Evolutionary conservation across 2,888 invertebrate species (phyloP).

Genomic region (Prosopocoilus inquinatus): DNA sequence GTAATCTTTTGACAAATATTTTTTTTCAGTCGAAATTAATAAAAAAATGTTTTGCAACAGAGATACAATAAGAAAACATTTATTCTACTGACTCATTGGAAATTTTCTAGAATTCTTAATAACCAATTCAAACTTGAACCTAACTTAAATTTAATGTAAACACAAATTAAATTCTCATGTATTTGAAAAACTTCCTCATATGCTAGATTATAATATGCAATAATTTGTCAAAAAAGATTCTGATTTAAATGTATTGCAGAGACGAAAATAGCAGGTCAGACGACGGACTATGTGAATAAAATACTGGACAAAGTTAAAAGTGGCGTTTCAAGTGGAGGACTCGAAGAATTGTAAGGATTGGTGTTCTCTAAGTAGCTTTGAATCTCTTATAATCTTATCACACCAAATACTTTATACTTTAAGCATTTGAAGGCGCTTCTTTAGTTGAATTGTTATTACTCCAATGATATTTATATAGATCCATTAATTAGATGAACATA

Average conservation of each 20-base stretch:
- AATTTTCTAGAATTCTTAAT: no score
- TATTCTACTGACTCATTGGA: no score
- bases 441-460: constrained; percentile 12
- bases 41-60: no score
- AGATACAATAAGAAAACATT: no score
- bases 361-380: not conserved
- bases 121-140: no score
- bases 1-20: no score
- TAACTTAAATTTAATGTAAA: no score
- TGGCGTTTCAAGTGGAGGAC: constrained; percentile 75
- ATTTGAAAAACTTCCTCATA: no score
- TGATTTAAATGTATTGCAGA: constrained; percentile 56
- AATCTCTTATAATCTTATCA: constrained; percentile 11
- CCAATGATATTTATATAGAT: constrained; percentile 1
- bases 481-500: not conserved
- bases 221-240: not conserved
- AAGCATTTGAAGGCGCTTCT: not conserved
- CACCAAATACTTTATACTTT: constrained; percentile 14
- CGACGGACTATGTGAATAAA: constrained; percentile 92
- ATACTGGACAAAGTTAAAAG: constrained; percentile 82
- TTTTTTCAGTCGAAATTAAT: no score
- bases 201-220: not conserved
- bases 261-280: constrained; percentile 83
- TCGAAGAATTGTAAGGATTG: constrained; percentile 58
- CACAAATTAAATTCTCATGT: no score